Conservation (phyloP, 53 echinoderm and acorn worm species). For the Echinarachnius parma region DNA sequence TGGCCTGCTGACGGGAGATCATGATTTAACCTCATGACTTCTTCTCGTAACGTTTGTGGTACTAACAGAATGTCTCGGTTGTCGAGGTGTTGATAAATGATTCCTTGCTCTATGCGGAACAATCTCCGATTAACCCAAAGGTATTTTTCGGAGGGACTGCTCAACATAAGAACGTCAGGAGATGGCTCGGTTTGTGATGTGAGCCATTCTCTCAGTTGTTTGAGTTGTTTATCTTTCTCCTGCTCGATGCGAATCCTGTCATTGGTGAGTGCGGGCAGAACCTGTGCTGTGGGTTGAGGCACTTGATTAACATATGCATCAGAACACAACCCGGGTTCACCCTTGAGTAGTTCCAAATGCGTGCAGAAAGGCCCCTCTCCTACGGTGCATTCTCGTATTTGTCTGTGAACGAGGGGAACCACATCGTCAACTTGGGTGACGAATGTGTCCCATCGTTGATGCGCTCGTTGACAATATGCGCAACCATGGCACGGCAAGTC, state of each 20-base stretch:
- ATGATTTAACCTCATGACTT: conserved; percentile 48
- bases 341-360: too few relatives aligned
- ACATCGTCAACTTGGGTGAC: conserved; percentile 43
- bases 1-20: conserved; percentile 60
- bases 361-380: too few relatives aligned
- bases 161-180: conserved; percentile 28
- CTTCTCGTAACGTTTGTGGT: conserved; percentile 21
- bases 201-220: conserved; percentile 27
- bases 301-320: too few relatives aligned
- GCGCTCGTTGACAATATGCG: conserved; percentile 40
- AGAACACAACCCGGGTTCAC: too few relatives aligned
- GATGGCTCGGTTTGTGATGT: conserved; percentile 19
- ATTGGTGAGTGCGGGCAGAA: too few relatives aligned
- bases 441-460: conserved; percentile 50
- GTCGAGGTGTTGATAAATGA: conserved; percentile 22
- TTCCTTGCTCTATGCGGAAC: conserved; percentile 32
- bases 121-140: conserved; percentile 48
- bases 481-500: conserved; percentile 52
- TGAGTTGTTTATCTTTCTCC: conserved; percentile 7
- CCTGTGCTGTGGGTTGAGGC: too few relatives aligned
- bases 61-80: conserved; percentile 30
- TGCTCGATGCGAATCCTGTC: conserved; percentile 26
- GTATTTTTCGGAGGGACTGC: conserved; percentile 32
- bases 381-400: too few relatives aligned
- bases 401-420: conserved; percentile 27